Percentiles rank a stretch among this genome's conserved stretches.
phyloP scores from a whole-genome alignment of 1,140 invertebrate genomes.

The Tetramorium parvispinum region DNA sequence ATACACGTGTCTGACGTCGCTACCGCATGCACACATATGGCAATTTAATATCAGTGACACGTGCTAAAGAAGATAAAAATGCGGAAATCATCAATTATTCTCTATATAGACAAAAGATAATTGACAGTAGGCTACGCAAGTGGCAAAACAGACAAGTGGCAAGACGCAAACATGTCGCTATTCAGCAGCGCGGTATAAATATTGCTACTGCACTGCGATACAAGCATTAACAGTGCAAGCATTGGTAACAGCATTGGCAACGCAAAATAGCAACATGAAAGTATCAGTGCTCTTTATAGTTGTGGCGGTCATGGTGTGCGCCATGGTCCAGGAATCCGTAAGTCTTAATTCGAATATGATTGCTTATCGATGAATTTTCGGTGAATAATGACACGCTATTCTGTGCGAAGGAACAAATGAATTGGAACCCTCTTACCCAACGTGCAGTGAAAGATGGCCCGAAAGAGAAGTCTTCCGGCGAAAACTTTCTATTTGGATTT shows the following conservation, averaged over 20 bases:
- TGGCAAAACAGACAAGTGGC: slow-evolving; percentile 42
- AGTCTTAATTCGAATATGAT: background rate
- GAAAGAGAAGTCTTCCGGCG: too few relatives aligned
- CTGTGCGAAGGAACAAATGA: background rate
- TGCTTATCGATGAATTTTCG: background rate
- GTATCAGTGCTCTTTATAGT: slow-evolving; percentile 52
- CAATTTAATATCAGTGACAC: background rate
- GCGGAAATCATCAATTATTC: slow-evolving; percentile 39
- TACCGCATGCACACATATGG: background rate
- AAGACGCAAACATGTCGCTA: background rate
- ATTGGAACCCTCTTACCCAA: too few relatives aligned
- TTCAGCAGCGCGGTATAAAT: slow-evolving; percentile 57
- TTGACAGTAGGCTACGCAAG: background rate
- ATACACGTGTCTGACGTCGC: background rate
- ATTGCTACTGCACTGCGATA: background rate
- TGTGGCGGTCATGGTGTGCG: slow-evolving; percentile 64
- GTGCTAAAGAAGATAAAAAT: background rate
- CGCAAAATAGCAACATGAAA: slow-evolving; percentile 48
- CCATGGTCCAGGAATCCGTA: slow-evolving; percentile 54
- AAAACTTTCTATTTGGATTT: too few relatives aligned
- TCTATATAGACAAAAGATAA: background rate
- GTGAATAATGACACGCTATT: background rate
- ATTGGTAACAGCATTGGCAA: too few relatives aligned
- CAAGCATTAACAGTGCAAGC: background rate
- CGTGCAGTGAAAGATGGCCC: too few relatives aligned